phyloP scores from a whole-genome alignment of 1,140 invertebrate genomes.

The Lucilia cuprina region DNA sequence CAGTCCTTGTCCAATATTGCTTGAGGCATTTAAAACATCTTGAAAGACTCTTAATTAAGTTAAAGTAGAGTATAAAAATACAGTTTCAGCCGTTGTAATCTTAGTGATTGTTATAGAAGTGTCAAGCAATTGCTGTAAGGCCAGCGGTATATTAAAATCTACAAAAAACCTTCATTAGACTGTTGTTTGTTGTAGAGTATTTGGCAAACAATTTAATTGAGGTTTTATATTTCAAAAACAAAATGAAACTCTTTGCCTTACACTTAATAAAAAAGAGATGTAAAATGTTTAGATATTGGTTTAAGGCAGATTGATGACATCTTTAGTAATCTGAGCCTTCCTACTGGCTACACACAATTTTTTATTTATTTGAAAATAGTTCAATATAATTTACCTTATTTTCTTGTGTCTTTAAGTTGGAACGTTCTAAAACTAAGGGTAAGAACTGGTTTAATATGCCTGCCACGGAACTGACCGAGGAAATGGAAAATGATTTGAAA shows the following conservation, averaged over 20 bases:
- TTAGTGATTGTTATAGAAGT: slow-evolving; percentile 49
- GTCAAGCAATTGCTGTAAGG: slow-evolving; percentile 55
- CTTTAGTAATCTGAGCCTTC: slow-evolving; percentile 62
- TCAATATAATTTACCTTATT: slow-evolving; percentile 23
- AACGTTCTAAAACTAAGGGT: slow-evolving; percentile 81
- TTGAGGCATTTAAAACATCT: slow-evolving; percentile 23
- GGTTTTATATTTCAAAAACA: slow-evolving; percentile 39
- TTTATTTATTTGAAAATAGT: neutral
- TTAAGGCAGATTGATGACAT: slow-evolving; percentile 53
- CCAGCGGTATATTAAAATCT: slow-evolving; percentile 52
- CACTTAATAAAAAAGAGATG: slow-evolving; percentile 36
- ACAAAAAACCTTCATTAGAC: slow-evolving; percentile 42
- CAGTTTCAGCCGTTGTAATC: slow-evolving; percentile 60
- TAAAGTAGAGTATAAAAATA: slow-evolving; percentile 13
- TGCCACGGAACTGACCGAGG: slow-evolving; percentile 86
- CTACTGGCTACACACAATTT: no score
- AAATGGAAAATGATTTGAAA: slow-evolving; percentile 85
- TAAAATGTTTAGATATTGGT: slow-evolving; percentile 36
- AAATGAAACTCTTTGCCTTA: neutral
- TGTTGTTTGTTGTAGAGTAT: slow-evolving; percentile 41
- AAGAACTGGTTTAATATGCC: slow-evolving; percentile 86
- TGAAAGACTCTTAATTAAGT: slow-evolving; percentile 36
- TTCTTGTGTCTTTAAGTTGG: slow-evolving; percentile 61
- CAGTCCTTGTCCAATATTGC: neutral
- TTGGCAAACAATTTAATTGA: slow-evolving; percentile 43